Base-by-base conservation (phyloP, 2,797 vertebrate genomes). In the Pangasius larnaudii region DNA sequence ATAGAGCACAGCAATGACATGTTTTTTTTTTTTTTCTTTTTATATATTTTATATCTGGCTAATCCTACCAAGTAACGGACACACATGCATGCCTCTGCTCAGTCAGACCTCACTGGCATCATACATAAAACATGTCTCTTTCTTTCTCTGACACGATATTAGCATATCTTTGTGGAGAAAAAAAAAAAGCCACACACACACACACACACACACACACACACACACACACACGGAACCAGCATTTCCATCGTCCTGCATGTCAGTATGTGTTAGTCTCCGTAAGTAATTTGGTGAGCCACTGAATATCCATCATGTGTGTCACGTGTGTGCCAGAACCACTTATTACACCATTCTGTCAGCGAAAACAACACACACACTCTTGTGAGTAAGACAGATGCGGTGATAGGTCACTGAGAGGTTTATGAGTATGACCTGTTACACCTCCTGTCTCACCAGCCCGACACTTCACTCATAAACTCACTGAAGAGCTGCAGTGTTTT, bases 401-500 rank as follows among this genome's bases (percentile, higher is more conserved):
- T 83, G 80, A 49, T 59, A 5, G 80, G 65, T 83, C 2, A 39
- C 36, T 69, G 49, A 75, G 53, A 22, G 75, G 59, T 78, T 89
- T 86, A 82, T 88, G 30, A 77, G 49, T 59, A 22, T 75, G 42
- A 63, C 63, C 77, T 7, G 16, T 89, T 65, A 42, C 39, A 61
- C 51, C 69, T 65, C 61, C 8, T 18, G 36, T 24, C 6, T 69
- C 49, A 75, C 18, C 24, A 67, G 42, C 51, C 46, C 22, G 33
- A 13, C 83, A 51, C 88, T 63, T 72, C 39, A 39, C 82, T 75
- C 82, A n/a, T 89, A 78, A 89, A 87, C 69, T 78, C 69, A 51
- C 24, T 82, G 67, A 86, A 46, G 63, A 42, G 84, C 49, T 79
- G 86, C 83, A 82, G 78, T 69, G 72, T 84, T 91, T 88, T 59